Evolutionary conservation across 2,113 vertebrate species (phyloP).

Genomic region (Anoura caudifer): DNA sequence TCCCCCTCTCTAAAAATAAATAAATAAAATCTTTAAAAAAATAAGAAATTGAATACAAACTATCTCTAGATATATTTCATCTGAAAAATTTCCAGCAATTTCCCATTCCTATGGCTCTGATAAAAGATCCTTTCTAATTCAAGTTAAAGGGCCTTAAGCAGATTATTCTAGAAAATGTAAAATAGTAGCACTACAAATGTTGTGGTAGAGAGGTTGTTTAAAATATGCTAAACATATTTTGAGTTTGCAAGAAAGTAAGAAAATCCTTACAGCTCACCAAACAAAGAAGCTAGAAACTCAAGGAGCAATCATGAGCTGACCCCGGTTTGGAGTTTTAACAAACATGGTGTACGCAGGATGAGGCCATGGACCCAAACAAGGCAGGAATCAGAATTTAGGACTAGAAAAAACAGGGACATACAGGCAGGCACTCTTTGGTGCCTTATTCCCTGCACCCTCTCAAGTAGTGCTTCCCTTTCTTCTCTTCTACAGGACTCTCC

Average conservation of each 20-base stretch:
- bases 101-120: not conserved
- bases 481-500: not conserved
- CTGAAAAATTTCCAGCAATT: not conserved
- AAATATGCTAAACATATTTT: not conserved
- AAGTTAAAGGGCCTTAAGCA: not conserved
- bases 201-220: not conserved
- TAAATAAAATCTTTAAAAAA: too few relatives aligned
- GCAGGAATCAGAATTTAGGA: not conserved
- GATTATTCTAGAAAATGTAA: not conserved
- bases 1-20: too few relatives aligned
- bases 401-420: not conserved
- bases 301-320: not conserved
- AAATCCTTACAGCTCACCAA: not conserved
- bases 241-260: not conserved
- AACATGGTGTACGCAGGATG: not conserved
- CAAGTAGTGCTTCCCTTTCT: not conserved
- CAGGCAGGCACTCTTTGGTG: not conserved
- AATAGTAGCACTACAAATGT: not conserved
- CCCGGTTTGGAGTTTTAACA: not conserved
- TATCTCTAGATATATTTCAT: not conserved
- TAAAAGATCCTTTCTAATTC: not conserved
- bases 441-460: not conserved
- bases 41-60: slow-evolving; percentile 11
- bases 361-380: not conserved
- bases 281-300: not conserved